A percentile compares a stretch with the other conserved stretches of the same genome.
These are phyloP conservation scores for Phylloscopus trochilus DNA, from an alignment of 2,113 vertebrate genomes.

Conservation along the genomic window DNA sequence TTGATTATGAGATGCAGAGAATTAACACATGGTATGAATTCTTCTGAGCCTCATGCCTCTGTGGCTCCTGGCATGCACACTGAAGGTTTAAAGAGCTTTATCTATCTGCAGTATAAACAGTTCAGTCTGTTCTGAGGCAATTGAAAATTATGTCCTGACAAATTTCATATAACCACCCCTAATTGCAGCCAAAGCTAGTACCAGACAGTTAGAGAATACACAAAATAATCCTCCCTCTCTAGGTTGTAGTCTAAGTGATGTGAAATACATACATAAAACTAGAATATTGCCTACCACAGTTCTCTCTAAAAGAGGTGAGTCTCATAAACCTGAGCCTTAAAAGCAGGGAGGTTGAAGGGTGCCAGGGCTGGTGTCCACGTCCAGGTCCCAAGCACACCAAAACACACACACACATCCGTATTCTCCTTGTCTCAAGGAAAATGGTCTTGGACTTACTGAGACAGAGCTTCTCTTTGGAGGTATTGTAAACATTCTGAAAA, in stretches of 20 bases:
- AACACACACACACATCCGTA: not conserved
- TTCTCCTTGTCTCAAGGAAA: not conserved
- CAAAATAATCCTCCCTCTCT: not conserved
- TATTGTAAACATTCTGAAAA: not conserved
- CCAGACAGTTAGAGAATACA: not conserved
- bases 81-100: not conserved
- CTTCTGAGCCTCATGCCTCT: not conserved
- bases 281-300: not conserved
- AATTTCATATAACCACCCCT: not conserved
- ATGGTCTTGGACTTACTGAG: not conserved
- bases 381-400: rapidly evolving
- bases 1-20: not conserved
- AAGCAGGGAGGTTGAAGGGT: not conserved
- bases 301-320: not conserved
- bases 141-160: not conserved
- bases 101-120: not conserved
- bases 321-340: not conserved
- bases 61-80: not conserved
- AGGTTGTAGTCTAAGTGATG: not conserved
- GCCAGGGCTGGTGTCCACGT: not conserved
- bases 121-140: not conserved
- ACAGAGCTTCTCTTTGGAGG: not conserved
- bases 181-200: not conserved
- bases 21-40: not conserved
- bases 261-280: not conserved